phyloP scores from a whole-genome alignment of 2,888 invertebrate genomes.

The Axea sp. region DNA sequence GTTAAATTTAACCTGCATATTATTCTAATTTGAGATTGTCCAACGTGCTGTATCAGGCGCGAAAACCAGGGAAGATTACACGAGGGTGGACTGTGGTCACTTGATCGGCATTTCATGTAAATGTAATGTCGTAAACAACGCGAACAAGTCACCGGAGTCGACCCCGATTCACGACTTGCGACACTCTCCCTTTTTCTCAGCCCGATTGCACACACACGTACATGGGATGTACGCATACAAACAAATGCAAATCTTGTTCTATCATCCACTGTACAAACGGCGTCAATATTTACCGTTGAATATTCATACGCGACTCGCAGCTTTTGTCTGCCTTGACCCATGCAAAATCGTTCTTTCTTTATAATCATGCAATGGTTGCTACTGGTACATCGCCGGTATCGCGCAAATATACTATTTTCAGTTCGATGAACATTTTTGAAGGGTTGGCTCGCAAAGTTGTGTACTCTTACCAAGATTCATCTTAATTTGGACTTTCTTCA shows the following conservation, averaged over 20 bases:
- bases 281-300: constrained; percentile 62
- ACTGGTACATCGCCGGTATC: constrained; percentile 37
- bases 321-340: constrained; percentile 59
- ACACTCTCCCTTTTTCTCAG: constrained; percentile 59
- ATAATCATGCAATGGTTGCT: constrained; percentile 47
- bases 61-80: constrained; percentile 58
- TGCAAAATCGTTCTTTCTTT: constrained; percentile 58
- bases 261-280: constrained; percentile 59
- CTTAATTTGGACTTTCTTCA: not conserved
- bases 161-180: constrained; percentile 49
- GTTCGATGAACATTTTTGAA: constrained; percentile 39
- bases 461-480: not conserved
- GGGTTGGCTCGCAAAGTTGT: constrained; percentile 28
- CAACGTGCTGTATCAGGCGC: constrained; percentile 78
- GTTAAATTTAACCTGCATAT: constrained; percentile 51
- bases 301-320: constrained; percentile 58
- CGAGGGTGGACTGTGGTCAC: constrained; percentile 71
- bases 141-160: constrained; percentile 57
- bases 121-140: constrained; percentile 76
- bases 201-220: constrained; percentile 30
- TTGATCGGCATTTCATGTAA: constrained; percentile 74
- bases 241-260: constrained; percentile 63
- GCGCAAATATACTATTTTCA: constrained; percentile 47
- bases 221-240: constrained; percentile 42
- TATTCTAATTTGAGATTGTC: constrained; percentile 65